Percentiles rank a stretch among this genome's conserved stretches.
phyloP scores from a whole-genome alignment of 23 tunicate species.

The Oikopleura vanhoeffeni region DNA sequence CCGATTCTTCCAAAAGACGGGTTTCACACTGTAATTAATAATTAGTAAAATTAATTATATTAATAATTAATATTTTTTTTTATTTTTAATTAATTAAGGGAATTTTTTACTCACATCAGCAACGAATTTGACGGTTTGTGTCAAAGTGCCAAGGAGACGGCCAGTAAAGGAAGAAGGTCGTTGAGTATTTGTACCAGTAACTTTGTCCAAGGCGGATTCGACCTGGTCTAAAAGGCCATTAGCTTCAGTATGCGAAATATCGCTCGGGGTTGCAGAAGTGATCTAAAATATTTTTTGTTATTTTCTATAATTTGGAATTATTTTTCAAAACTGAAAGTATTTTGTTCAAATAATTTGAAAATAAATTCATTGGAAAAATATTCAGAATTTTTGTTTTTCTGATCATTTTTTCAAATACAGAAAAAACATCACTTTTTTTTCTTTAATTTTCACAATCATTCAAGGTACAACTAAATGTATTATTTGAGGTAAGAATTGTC shows the following conservation, averaged over 20 bases:
- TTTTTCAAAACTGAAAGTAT: not conserved
- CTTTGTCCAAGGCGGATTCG: not conserved
- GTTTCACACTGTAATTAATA: not conserved
- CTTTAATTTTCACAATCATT: too few relatives aligned
- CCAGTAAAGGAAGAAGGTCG: not conserved
- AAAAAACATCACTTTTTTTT: too few relatives aligned
- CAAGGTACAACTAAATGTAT: too few relatives aligned
- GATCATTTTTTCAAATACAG: too few relatives aligned
- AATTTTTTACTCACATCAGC: not conserved
- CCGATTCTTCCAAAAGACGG: not conserved
- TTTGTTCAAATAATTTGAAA: too few relatives aligned
- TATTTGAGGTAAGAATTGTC: too few relatives aligned
- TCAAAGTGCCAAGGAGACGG: not conserved
- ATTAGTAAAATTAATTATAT: too few relatives aligned
- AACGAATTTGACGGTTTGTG: not conserved
- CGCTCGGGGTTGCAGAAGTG: not conserved
- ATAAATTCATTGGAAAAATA: too few relatives aligned
- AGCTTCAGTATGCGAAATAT: not conserved
- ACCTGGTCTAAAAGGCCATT: not conserved
- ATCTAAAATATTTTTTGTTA: not conserved
- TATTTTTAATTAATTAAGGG: too few relatives aligned
- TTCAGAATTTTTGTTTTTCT: too few relatives aligned
- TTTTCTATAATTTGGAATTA: not conserved
- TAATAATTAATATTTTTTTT: too few relatives aligned
- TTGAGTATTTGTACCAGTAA: not conserved